Percentiles rank a stretch among this genome's conserved stretches.
These are phyloP conservation scores for Micrasema minimum DNA, from an alignment of 1,140 invertebrate species.

Conservation along the genomic window DNA sequence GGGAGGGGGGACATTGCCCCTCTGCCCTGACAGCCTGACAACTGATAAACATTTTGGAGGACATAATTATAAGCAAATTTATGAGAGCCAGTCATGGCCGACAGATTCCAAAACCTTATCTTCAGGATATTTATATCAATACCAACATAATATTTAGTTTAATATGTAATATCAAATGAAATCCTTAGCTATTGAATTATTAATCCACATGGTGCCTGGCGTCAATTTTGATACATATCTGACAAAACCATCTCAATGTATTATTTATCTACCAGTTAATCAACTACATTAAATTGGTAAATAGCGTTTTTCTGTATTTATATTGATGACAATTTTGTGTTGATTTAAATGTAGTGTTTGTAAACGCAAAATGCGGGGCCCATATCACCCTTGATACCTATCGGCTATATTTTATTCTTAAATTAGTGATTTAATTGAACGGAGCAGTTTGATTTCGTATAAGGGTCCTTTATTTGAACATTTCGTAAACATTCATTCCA, in stretches of 20 bases:
- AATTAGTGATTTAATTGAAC: constrained; percentile 31
- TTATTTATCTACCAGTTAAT: background rate
- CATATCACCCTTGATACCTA: background rate
- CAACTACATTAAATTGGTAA: constrained; percentile 15
- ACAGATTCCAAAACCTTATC: background rate
- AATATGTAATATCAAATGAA: too few species aligned
- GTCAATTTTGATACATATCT: too few species aligned
- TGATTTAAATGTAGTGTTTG: constrained; percentile 29
- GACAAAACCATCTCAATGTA: background rate
- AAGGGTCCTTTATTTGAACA: constrained; percentile 13
- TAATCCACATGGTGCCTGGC: too few species aligned
- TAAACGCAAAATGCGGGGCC: constrained; percentile 18
- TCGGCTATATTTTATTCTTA: constrained; percentile 15
- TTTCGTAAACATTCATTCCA: background rate
- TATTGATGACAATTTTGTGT: constrained; percentile 32
- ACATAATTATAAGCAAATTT: constrained; percentile 52
- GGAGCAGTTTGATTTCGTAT: constrained; percentile 1
- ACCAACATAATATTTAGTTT: background rate
- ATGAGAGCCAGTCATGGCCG: constrained; percentile 10
- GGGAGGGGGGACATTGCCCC: constrained; percentile 40
- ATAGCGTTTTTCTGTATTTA: too few species aligned
- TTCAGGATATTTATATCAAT: background rate
- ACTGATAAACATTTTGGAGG: constrained; percentile 48
- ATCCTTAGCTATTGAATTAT: too few species aligned
- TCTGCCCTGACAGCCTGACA: constrained; percentile 39